These are phyloP conservation scores for Caenorhabditis japonica DNA, from an alignment of 2,888 invertebrate genomes.

Conservation along the genomic window DNA sequence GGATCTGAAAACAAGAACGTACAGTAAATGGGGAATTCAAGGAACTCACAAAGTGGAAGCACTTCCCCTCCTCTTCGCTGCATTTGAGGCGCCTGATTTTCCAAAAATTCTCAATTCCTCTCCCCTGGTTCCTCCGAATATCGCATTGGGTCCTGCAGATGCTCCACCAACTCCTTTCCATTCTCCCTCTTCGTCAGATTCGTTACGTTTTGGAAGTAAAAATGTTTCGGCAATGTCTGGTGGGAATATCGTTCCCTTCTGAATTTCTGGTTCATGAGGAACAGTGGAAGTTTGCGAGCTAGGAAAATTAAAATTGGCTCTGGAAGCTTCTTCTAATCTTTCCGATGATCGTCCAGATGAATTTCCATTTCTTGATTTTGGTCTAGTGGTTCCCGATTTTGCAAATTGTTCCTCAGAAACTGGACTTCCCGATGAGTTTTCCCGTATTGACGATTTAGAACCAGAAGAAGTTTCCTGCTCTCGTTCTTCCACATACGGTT, in stretches of 20 bases:
- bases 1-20: conserved; percentile 9
- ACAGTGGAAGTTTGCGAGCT: too few species aligned
- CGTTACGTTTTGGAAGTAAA: conserved; percentile 3
- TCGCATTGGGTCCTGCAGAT: conserved; percentile 13
- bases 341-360: too few species aligned
- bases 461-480: too few species aligned
- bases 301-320: too few species aligned
- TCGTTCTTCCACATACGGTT: conserved; percentile 28
- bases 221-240: conserved; percentile 23
- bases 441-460: too few species aligned
- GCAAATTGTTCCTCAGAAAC: too few species aligned
- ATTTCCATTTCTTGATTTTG: too few species aligned
- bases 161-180: conserved; percentile 40
- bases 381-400: too few species aligned
- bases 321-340: too few species aligned
- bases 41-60: conserved; percentile 7
- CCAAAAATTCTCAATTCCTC: conserved; percentile 32
- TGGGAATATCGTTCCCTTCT: background rate
- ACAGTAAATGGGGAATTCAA: background rate
- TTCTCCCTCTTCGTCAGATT: conserved; percentile 3
- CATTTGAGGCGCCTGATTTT: conserved; percentile 11
- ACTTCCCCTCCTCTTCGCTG: conserved; percentile 10
- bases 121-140: conserved; percentile 45
- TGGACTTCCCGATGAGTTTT: too few species aligned
- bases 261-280: too few species aligned